Percentiles rank a stretch among this genome's conserved stretches.
Conservation (phyloP, 2,888 invertebrate genomes). For the Scaptomyza cyrtandrae region DNA sequence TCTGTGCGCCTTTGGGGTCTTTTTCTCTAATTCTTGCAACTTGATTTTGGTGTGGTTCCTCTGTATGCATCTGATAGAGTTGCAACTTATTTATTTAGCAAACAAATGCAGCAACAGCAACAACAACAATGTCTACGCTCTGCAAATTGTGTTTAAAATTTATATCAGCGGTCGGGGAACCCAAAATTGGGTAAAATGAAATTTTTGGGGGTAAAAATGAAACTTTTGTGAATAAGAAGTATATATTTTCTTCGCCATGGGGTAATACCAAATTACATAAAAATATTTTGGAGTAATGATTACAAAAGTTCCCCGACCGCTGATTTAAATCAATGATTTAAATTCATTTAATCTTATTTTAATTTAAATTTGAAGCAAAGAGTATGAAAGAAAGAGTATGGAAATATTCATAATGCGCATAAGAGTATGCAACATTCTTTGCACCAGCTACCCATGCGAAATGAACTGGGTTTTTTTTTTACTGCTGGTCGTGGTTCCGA, state of each 20-base stretch:
- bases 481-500: slow-evolving; percentile 38
- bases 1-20: slow-evolving; percentile 3
- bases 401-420: slow-evolving; percentile 26
- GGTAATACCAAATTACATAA: no score
- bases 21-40: slow-evolving; percentile 19
- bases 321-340: no score
- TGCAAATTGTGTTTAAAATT: slow-evolving; percentile 75
- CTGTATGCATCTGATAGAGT: slow-evolving; percentile 31
- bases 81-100: slow-evolving; percentile 80
- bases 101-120: slow-evolving; percentile 42
- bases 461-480: slow-evolving; percentile 6
- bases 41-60: slow-evolving; percentile 42
- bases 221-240: no score
- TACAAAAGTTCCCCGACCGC: no score
- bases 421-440: slow-evolving; percentile 61
- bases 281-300: no score
- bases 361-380: no score
- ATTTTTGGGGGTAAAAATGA: no score
- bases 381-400: slow-evolving; percentile 7
- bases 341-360: no score
- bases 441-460: slow-evolving; percentile 19
- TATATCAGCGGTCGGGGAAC: no score
- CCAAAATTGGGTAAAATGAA: no score
- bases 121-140: slow-evolving; percentile 52
- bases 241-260: no score